Base-by-base conservation (phyloP, 2,888 invertebrate genomes). In the Ophion slaviceki region DNA sequence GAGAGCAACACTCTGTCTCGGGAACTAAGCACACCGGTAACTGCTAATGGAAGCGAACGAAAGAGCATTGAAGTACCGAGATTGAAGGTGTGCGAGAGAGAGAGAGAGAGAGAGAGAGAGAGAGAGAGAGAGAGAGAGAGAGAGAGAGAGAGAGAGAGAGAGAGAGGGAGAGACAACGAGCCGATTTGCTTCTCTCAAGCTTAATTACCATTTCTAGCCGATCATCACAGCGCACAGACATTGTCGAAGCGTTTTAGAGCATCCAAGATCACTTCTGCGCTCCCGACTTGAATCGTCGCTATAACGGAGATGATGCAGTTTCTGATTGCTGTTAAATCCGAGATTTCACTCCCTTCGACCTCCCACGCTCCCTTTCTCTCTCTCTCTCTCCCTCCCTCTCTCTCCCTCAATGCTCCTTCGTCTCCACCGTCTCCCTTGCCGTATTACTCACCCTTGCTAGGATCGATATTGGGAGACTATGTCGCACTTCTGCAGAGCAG, bases 21-120 rank as follows among this genome's bases (percentile, higher is more conserved):
- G 75, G 84, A 84, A 80, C 84, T 84, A 71, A 84, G 84, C 84
- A 80, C 80, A 84, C 84, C 76, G 53, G 80, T 84, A 84, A 84
- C 80, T 80, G 72, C 84, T 84, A 84, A 84, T 84, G 84, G 84
- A 84, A 80, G 80, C 84, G 66, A 76, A 67, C 80, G 84, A 84
- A 72, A 80, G 72, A 84, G 84, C 67, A 77, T 64, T 67, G 66
- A 67, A 79, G 79, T 20, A 62, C 11, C 40, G 24, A 45, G 53
- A 71, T 67, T 32, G 53, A 76, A 67, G 77, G 61, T 62, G 78
- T 28, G 53, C n/a, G 11, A 36, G 5, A 7, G 67, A 17, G 80
- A 70, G 80, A 84, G 80, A 17, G 28, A 36, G n/a, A n/a, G 45
- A 17, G 80, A 70, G 80, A 84, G 84, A 17, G 28, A 36, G n/a